Evolutionary conservation across 2,797 vertebrate species (phyloP).

Genomic region (Xiphorhynchus erythropygius): DNA sequence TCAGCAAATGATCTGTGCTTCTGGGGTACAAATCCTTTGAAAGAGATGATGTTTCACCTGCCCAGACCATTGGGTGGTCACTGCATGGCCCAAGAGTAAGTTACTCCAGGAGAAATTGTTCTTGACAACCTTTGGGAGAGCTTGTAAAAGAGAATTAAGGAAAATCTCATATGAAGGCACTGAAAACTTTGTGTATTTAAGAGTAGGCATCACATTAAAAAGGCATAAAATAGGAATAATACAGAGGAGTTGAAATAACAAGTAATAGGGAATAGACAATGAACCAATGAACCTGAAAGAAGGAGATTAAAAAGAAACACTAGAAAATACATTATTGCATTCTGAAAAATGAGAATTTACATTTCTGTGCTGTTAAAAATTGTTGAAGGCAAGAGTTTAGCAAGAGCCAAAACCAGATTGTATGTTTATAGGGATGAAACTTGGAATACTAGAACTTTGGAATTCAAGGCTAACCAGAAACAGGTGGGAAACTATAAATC

Average conservation of each 20-base stretch:
- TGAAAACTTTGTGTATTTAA: not conserved
- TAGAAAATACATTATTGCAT: not conserved
- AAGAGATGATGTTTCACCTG: not conserved
- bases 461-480: not conserved
- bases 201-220: not conserved
- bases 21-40: not conserved
- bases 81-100: not conserved
- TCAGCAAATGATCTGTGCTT: not conserved
- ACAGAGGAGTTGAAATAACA: not conserved
- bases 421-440: not conserved
- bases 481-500: not conserved
- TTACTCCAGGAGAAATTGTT: not conserved
- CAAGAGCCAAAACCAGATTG: not conserved
- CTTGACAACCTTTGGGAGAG: not conserved
- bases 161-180: not conserved
- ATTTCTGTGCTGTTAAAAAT: not conserved
- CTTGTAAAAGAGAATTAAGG: not conserved
- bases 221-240: not conserved
- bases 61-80: not conserved
- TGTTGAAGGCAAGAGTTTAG: not conserved
- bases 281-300: not conserved
- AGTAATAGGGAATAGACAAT: not conserved
- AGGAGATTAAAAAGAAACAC: not conserved
- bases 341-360: not conserved
- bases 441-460: not conserved